Base-by-base conservation (phyloP, 2,797 vertebrate species). In the Chelon auratus region DNA sequence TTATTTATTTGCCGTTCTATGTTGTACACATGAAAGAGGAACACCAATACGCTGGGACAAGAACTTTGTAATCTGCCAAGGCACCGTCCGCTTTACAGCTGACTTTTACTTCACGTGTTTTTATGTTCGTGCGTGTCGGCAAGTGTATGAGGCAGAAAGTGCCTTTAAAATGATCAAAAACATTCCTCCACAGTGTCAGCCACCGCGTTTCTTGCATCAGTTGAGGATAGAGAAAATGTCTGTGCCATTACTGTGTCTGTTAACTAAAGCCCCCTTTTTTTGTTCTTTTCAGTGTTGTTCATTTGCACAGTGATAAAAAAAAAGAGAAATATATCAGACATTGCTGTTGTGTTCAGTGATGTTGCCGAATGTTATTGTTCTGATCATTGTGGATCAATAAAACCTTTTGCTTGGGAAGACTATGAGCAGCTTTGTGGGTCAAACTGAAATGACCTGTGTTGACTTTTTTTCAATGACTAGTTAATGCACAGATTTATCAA, bases 351-450 rank as follows among this genome's bases (percentile, higher is more conserved):
- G 89, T 89, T 89, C 80, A 89, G 87, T 92, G 80, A 92, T 90
- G 90, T 92, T 85, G 83, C 82, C 80, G 84, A 89, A 91, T 93
- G 91, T 91, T 90, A 83, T 50, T 76, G 77, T 89, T 90, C 85
- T 85, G 89, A 92, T 90, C 85, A 73, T 90, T 91, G 87, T 86
- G 85, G 88, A 89, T 91, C 87, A 93, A 94, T 93, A 93, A 94
- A 87, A 80, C 56, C 58, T 83, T 91, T 91, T 90, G 79, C 85
- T 88, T 87, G 81, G 60, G 77, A 43, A 65, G 14, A 58, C 5
- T 30, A 1, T n/a, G 1, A 30, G 30, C 11, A 0, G 9, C 4
- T 68, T 50, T 53, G 22, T 13, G 14, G 15, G 4, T 10, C 4
- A 17, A 7, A 26, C 7, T 26, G 13, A 12, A 26, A 5, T 7